phyloP scores from a whole-genome alignment of 2,888 invertebrate species.

The Eledona agricola region DNA sequence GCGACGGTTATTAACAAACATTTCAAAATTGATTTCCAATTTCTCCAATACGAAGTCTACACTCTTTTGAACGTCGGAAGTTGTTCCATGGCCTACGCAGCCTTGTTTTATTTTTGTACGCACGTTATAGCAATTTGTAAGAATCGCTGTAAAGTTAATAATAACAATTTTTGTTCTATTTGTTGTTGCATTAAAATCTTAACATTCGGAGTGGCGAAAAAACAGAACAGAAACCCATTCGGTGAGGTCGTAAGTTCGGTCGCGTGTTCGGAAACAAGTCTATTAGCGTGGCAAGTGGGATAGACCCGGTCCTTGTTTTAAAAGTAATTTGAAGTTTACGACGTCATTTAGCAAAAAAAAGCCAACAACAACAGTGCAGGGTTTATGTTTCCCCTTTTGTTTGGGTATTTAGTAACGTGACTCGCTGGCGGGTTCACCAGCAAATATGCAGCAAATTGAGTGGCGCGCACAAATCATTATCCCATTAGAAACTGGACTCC shows the following conservation, averaged over 20 bases:
- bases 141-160: too few species aligned
- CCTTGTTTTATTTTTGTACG: too few species aligned
- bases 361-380: conserved; percentile 42
- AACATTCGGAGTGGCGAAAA: neutral
- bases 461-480: conserved; percentile 32
- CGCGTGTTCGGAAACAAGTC: conserved; percentile 26
- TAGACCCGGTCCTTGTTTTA: conserved; percentile 43
- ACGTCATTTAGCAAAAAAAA: conserved; percentile 45
- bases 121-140: too few species aligned
- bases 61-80: too few species aligned
- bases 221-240: neutral
- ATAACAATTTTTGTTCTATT: too few species aligned
- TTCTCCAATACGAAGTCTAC: too few species aligned
- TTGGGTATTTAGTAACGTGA: conserved; percentile 48
- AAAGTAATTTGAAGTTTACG: conserved; percentile 50
- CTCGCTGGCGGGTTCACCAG: conserved; percentile 35
- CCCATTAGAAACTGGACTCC: conserved; percentile 32
- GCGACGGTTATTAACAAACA: too few species aligned
- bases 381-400: conserved; percentile 44
- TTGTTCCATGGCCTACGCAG: too few species aligned
- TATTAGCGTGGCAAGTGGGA: conserved; percentile 8
- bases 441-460: conserved; percentile 36
- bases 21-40: too few species aligned
- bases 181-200: too few species aligned
- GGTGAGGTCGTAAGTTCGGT: conserved; percentile 2